A percentile compares a stretch with the other conserved stretches of the same genome.
These are phyloP conservation scores for Oreonectes daqikongensis DNA, from an alignment of 2,797 vertebrate genomes.

Conservation along the genomic window DNA sequence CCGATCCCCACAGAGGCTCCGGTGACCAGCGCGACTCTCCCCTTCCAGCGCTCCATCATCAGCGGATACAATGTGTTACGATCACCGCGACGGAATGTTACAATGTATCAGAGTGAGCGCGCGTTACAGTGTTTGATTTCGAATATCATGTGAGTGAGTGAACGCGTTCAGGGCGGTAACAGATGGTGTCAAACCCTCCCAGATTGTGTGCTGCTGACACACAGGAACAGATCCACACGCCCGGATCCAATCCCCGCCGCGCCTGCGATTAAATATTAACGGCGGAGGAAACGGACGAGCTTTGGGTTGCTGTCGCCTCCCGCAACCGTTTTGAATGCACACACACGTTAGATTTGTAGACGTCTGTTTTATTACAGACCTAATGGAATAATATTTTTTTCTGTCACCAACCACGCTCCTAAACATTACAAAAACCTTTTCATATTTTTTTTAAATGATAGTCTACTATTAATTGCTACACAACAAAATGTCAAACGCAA, in stretches of 20 bases:
- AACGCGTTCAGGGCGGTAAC: constrained; percentile 49
- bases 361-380: too few species aligned
- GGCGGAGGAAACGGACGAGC: constrained; percentile 47
- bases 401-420: too few species aligned
- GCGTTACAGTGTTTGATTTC: neutral
- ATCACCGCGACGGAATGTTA: neutral
- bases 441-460: too few species aligned
- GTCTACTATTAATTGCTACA: too few species aligned
- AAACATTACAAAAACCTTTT: too few species aligned
- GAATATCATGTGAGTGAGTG: neutral
- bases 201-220: constrained; percentile 57
- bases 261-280: constrained; percentile 71
- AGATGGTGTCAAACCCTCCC: constrained; percentile 51
- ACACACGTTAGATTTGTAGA: too few species aligned
- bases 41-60: constrained; percentile 90
- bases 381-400: too few species aligned
- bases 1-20: constrained; percentile 93
- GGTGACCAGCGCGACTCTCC: constrained; percentile 91
- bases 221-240: constrained; percentile 59
- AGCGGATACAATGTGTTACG: constrained; percentile 4
- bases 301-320: constrained; percentile 56
- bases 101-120: neutral
- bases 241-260: constrained; percentile 63
- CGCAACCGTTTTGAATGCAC: constrained; percentile 51
- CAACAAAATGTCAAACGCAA: too few species aligned